phyloP scores from a whole-genome alignment of 23 tunicate species.

The Ascidia mentula region DNA sequence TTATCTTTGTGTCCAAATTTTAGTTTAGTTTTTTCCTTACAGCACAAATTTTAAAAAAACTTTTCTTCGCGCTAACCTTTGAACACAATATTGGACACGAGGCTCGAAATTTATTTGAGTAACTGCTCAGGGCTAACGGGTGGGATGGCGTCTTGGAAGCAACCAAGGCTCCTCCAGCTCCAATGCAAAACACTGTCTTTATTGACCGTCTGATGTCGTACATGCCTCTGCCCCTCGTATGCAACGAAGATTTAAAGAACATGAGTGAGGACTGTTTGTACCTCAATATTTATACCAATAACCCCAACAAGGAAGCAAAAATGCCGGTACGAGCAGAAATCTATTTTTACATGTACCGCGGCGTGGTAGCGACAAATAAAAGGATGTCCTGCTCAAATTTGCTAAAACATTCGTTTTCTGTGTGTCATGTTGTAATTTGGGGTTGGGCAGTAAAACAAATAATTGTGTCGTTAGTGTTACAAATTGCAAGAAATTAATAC shows the following conservation, averaged over 20 bases:
- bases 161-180: not conserved
- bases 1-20: too few relatives aligned
- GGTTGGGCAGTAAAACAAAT: too few relatives aligned
- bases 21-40: too few relatives aligned
- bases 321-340: constrained; percentile 17
- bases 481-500: too few relatives aligned
- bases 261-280: constrained; percentile 48
- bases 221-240: not conserved
- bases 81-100: too few relatives aligned
- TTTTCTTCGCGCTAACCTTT: too few relatives aligned
- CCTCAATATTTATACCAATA: constrained; percentile 40
- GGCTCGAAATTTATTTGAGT: too few relatives aligned
- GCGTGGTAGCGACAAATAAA: not conserved
- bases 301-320: constrained; percentile 7
- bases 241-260: not conserved
- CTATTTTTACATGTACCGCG: not conserved
- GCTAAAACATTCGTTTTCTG: too few relatives aligned
- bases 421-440: too few relatives aligned
- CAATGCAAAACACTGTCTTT: not conserved
- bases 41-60: too few relatives aligned
- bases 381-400: too few relatives aligned
- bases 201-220: not conserved
- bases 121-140: not conserved
- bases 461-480: too few relatives aligned
- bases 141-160: not conserved